Base-by-base conservation (phyloP, 2,113 vertebrate species). In the Eulemur rufifrons region DNA sequence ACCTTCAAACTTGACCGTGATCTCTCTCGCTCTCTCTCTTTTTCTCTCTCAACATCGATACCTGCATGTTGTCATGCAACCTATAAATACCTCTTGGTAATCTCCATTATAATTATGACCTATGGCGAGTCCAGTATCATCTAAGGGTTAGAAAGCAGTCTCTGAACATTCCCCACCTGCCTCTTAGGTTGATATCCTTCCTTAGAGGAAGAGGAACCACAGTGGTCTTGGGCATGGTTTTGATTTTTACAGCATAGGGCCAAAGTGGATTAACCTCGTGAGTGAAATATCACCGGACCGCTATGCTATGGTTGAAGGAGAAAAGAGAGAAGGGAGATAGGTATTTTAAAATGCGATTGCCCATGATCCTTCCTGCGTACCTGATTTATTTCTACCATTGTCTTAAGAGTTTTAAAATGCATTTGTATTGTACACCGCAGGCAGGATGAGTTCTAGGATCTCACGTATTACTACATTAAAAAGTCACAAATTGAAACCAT, bases 391-490 rank as follows among this genome's bases (percentile, higher is more conserved):
- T 92, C 97, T 94, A 88, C 76, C 76, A 7, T 11, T 21, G 25
- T 42, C 96, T 77, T 97, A 86, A 76, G 86, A 88, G 63, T 91
- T 95, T 95, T 96, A 69, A 96, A 93, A 82, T 94, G 96, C 61
- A 42, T 97, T 96, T 93, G 69, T 87, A 74, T 97, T 95, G 68
- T 97, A 95, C 95, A 97, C 92, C 50, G 23, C 59, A 25, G 0
- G 61, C 77, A 80, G 71, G 50, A 87, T 80, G 91, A 68, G 69
- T 88, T 98, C 73, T 87, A 92, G 82, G 68, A 80, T 56, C 5
- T 64, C 95, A 73, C 8, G 82, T 52, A 52, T 66, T 23, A 10
- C 68, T 82, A 47, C 25, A 85, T 87, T 52, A n/a, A 92, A 98
- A 66, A 73, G n/a, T 93, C 87, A 17, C 12, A 59, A 20, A 37